A percentile compares a stretch with the other conserved stretches of the same genome.
Conservation (phyloP, 2,888 invertebrate species). For the Cylloceria caligata region DNA sequence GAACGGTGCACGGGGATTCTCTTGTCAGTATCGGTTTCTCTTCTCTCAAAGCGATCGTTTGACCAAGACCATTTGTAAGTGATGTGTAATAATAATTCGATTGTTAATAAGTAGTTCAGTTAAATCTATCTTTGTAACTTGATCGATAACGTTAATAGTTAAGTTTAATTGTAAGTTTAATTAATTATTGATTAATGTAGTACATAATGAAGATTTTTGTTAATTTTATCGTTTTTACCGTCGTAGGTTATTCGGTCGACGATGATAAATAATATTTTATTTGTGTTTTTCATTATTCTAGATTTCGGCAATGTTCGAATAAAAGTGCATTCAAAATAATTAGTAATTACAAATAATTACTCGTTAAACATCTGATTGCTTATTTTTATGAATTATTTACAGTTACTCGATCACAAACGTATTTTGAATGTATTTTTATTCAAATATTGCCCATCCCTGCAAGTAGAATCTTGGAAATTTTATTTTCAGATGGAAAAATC, state of each 20-base stretch:
- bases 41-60: conserved; percentile 4
- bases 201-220: conserved; percentile 29
- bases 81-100: neutral
- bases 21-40: conserved; percentile 40
- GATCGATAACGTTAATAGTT: neutral
- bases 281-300: neutral
- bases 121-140: neutral
- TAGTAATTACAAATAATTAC: neutral
- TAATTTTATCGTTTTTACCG: conserved; percentile 18
- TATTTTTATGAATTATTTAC: too few species aligned
- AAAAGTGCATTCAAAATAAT: too few species aligned
- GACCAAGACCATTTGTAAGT: conserved; percentile 8
- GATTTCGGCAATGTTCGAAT: too few species aligned
- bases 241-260: conserved; percentile 1
- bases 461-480: neutral
- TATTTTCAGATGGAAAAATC: conserved; percentile 29
- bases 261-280: conserved; percentile 40
- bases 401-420: too few species aligned
- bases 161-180: neutral
- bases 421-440: too few species aligned
- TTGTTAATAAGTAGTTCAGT: neutral
- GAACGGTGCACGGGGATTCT: conserved; percentile 28
- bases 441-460: too few species aligned
- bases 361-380: too few species aligned
- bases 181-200: neutral